A percentile compares a stretch with the other conserved stretches of the same genome.
phyloP scores from a whole-genome alignment of 2,888 invertebrate genomes.

The Dendrolimus pini region DNA sequence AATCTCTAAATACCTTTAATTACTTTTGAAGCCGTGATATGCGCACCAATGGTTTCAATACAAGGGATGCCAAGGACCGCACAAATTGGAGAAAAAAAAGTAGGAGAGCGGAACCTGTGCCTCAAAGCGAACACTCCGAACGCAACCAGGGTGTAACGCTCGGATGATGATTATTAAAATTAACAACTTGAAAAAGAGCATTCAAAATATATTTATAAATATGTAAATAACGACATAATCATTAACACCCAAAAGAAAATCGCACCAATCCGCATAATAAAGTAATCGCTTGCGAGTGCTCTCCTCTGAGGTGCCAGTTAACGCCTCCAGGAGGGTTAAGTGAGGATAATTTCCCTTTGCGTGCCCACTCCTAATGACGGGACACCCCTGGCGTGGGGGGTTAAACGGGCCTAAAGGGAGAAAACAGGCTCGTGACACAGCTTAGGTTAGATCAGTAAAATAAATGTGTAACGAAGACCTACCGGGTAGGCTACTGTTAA shows the following conservation, averaged over 20 bases:
- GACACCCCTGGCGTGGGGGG: constrained; percentile 28
- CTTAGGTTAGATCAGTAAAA: neutral
- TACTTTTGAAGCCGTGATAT: too few species aligned
- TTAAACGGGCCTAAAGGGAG: constrained; percentile 8
- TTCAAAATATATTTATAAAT: constrained; percentile 8
- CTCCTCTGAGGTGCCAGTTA: constrained; percentile 73
- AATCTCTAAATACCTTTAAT: too few species aligned
- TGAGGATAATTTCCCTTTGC: constrained; percentile 75
- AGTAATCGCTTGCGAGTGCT: constrained; percentile 63
- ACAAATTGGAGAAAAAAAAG: too few species aligned
- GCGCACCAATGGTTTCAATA: too few species aligned
- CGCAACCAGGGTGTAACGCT: too few species aligned
- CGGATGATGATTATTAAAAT: too few species aligned
- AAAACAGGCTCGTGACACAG: neutral
- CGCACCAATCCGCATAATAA: constrained; percentile 68
- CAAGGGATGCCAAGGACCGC: too few species aligned
- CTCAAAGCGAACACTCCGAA: too few species aligned
- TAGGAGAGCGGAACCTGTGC: too few species aligned
- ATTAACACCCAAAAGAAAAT: constrained; percentile 43
- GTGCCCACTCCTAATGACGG: constrained; percentile 69
- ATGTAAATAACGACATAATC: neutral
- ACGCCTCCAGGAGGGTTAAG: constrained; percentile 74
- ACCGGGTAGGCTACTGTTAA: too few species aligned
- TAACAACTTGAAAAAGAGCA: too few species aligned
- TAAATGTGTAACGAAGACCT: neutral